Percentiles rank a stretch among this genome's conserved stretches.
Conservation (phyloP, 35 echinoderm and acorn worm species). For the Anneissia japonica region DNA sequence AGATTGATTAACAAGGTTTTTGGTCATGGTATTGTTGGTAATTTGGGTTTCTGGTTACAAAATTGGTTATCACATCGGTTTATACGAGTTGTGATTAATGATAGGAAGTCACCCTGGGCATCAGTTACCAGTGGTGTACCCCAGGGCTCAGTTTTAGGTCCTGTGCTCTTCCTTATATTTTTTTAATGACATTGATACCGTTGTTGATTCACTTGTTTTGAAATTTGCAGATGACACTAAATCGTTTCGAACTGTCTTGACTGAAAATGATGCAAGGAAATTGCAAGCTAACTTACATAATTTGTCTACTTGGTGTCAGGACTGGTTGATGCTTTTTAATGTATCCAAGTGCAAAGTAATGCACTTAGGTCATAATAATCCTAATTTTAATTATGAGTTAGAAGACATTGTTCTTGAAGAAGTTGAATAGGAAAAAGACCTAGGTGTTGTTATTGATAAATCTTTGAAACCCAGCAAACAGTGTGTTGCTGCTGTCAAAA, state of each 20-base stretch:
- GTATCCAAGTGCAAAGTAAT: constrained; percentile 16
- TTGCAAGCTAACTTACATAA: too few species aligned
- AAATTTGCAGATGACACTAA: constrained; percentile 29
- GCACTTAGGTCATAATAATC: background rate
- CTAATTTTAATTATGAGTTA: background rate
- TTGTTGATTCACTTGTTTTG: constrained; percentile 10
- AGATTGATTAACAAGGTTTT: background rate
- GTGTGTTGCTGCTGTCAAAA: background rate
- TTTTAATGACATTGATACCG: constrained; percentile 23
- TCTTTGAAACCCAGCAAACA: background rate
- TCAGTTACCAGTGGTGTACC: constrained; percentile 19
- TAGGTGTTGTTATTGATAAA: background rate
- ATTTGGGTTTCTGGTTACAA: too few species aligned
- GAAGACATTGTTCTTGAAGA: background rate
- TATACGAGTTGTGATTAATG: background rate
- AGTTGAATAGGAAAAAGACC: background rate
- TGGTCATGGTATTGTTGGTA: background rate
- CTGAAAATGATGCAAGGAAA: too few species aligned
- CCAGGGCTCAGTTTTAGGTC: constrained; percentile 32
- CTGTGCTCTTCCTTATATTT: too few species aligned
- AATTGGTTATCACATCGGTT: too few species aligned
- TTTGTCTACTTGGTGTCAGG: constrained; percentile 2
- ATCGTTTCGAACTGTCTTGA: background rate
- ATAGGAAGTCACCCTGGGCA: background rate
- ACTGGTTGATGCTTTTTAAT: constrained; percentile 41